Evolutionary conservation across 2,797 vertebrate genomes (phyloP).

Genomic region (Vipera latastei): DNA sequence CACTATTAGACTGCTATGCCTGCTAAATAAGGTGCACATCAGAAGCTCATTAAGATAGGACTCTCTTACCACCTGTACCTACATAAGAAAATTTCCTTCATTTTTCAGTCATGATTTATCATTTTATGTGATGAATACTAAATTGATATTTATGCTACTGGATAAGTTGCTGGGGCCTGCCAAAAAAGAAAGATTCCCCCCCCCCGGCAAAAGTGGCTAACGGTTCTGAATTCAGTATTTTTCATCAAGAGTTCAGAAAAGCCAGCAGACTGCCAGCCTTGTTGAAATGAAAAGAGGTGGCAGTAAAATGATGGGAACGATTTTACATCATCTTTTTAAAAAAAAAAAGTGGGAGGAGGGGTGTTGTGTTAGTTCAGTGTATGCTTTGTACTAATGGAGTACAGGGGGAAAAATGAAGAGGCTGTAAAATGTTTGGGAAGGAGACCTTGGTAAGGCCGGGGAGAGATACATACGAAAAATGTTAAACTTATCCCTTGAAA

Average conservation of each 20-base stretch:
- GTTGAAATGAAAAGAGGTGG: background rate
- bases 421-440: background rate
- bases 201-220: background rate
- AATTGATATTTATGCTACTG: background rate
- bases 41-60: background rate
- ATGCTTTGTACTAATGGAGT: background rate
- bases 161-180: background rate
- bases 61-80: background rate
- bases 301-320: conserved; percentile 1
- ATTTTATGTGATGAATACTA: background rate
- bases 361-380: background rate
- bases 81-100: background rate
- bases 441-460: background rate
- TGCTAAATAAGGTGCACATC: background rate
- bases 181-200: background rate
- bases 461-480: background rate
- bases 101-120: background rate
- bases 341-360: background rate
- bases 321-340: background rate
- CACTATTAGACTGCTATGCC: background rate
- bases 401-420: background rate
- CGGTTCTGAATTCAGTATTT: background rate
- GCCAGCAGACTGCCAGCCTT: background rate
- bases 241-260: background rate
- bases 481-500: background rate